Evolutionary conservation across 2,888 invertebrate species (phyloP), one percentile per base, ranked within the genome.

Genomic region (Monopis laevigella): DNA sequence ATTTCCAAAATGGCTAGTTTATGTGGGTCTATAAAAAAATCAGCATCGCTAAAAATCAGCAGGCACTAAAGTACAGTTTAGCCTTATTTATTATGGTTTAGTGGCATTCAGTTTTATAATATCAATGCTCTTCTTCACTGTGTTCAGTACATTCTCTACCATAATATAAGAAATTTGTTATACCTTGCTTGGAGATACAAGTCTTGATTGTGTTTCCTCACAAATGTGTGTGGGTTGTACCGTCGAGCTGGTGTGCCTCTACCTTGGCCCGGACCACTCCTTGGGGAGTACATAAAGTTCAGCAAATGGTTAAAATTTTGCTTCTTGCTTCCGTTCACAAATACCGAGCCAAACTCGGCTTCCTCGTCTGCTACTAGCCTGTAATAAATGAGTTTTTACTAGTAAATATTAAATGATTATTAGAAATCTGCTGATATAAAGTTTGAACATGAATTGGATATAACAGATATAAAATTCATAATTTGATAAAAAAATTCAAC

Each of bases 171-270:
- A n/a, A 29, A 29, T 7, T 29, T 11, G 58, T 87, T 84, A n/a
- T 81, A 96, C 95, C 95, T 95, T 44, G 96, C 96, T 77, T 97
- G 93, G 46, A 98, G 77, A 71, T 93, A 98, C 58, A 95, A 90
- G 63, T 97, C 96, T 75, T 96, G 96, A 67, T 92, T 94, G 72
- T 93, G 95, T 62, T 88, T 88, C 44, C 58, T 48, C 36, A 56
- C 51, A 41, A 64, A 55, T 48, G 66, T 65, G 47, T 67, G 65
- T 58, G 65, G 44, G 43, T 48, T 42, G 50, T 39, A 27, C 19
- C 65, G 68, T 26, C 65, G 62, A 11, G 59, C 58, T 48, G 58
- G 66, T 24, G 56, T 55, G 44, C 62, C 68, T 49, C 67, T 65
- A 45, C 63, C 63, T 62, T 32, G 49, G 51, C 38, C 53, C 52